These are phyloP conservation scores for Paralichthys olivaceus DNA, from an alignment of 2,113 vertebrate genomes.

Conservation along the genomic window DNA sequence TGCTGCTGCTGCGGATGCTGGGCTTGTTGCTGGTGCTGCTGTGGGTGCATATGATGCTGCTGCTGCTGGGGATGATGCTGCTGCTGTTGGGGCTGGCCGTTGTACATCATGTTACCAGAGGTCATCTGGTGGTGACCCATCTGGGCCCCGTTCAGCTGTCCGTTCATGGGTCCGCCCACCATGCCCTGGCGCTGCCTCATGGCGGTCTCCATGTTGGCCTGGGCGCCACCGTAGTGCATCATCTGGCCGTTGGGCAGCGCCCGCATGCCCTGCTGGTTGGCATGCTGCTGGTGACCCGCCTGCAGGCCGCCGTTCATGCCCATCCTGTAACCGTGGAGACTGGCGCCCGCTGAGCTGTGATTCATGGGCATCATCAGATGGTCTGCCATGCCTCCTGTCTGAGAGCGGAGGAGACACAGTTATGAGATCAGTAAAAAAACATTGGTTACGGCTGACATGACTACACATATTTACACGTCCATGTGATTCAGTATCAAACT, in stretches of 20 bases:
- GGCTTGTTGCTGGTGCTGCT: slow-evolving; percentile 63
- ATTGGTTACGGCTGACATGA: no score
- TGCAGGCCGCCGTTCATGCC: slow-evolving; percentile 85
- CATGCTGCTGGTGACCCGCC: slow-evolving; percentile 86
- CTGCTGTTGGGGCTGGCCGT: slow-evolving; percentile 76
- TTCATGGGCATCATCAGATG: slow-evolving; percentile 95
- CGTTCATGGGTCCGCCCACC: slow-evolving; percentile 84
- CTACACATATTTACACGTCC: neutral
- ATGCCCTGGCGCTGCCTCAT: slow-evolving; percentile 85
- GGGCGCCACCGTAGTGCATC: slow-evolving; percentile 88
- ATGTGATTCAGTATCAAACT: slow-evolving; percentile 2
- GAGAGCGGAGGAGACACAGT: slow-evolving; percentile 54
- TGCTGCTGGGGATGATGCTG: slow-evolving; percentile 75
- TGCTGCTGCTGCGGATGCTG: slow-evolving; percentile 76
- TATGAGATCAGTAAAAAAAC: slow-evolving; percentile 34
- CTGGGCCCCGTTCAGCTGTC: slow-evolving; percentile 83
- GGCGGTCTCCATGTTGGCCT: slow-evolving; percentile 85
- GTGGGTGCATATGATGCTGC: slow-evolving; percentile 74
- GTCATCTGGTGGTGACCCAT: slow-evolving; percentile 86
- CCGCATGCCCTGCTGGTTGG: slow-evolving; percentile 86
- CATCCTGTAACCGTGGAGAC: slow-evolving; percentile 89
- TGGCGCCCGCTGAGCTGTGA: slow-evolving; percentile 84
- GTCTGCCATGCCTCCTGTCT: slow-evolving; percentile 89
- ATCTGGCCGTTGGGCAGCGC: slow-evolving; percentile 83
- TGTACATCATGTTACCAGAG: slow-evolving; percentile 85